Evolutionary conservation across 30 jellyfish, hydroid and myxozoan genomes (phyloP).

Genomic region (Nemopilema nomurai): DNA sequence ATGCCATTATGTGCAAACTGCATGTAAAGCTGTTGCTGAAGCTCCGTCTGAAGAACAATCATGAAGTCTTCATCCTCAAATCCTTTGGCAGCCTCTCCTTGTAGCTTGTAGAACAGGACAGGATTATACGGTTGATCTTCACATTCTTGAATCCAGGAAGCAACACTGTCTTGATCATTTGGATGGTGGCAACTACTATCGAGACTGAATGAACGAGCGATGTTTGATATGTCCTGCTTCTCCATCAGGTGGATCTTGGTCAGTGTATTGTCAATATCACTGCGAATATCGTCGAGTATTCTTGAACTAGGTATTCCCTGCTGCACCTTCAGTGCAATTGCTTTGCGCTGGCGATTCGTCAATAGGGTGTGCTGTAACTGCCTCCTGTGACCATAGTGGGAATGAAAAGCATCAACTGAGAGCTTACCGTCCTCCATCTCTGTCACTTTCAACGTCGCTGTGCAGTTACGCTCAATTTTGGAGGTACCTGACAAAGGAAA

Average conservation of each 20-base stretch:
- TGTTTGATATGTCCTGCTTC: slow-evolving; percentile 6
- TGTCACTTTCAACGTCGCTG: slow-evolving; percentile 48
- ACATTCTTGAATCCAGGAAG: slow-evolving; percentile 64
- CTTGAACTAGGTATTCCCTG: slow-evolving; percentile 53
- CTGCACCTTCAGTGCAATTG: slow-evolving; percentile 37
- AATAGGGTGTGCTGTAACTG: slow-evolving; percentile 36
- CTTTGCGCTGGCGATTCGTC: slow-evolving; percentile 36
- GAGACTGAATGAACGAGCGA: neutral
- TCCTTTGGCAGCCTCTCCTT: slow-evolving; percentile 20
- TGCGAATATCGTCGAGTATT: slow-evolving; percentile 47
- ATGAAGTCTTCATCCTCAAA: slow-evolving; percentile 36
- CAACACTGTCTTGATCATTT: slow-evolving; percentile 51
- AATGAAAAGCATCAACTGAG: slow-evolving; percentile 20
- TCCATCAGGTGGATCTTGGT: slow-evolving; percentile 8
- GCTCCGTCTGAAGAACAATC: slow-evolving; percentile 45
- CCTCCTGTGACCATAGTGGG: slow-evolving; percentile 59
- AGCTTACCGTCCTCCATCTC: slow-evolving; percentile 4
- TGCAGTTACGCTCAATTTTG: slow-evolving; percentile 55
- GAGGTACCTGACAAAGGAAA: slow-evolving; percentile 43
- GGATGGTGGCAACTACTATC: slow-evolving; percentile 39
- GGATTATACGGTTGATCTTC: slow-evolving; percentile 19
- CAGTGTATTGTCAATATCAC: slow-evolving; percentile 6
- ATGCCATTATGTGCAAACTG: slow-evolving; percentile 33
- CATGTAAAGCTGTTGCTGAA: slow-evolving; percentile 9
- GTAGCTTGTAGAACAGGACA: slow-evolving; percentile 44